A percentile compares a stretch with the other conserved stretches of the same genome.
Evolutionary conservation across 2,888 invertebrate genomes (phyloP).

Genomic region (Nysson spinosus): DNA sequence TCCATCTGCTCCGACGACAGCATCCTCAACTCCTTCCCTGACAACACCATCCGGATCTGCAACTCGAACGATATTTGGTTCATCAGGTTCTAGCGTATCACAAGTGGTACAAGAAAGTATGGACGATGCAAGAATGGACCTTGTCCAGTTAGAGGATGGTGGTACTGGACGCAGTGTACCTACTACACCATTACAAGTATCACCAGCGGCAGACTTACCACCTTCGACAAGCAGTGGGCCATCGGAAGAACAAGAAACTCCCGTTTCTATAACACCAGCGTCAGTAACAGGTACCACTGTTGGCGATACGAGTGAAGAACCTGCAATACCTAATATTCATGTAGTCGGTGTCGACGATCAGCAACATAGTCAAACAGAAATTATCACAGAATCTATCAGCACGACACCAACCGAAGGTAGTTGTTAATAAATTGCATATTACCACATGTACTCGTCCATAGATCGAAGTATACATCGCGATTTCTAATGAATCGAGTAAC

Average conservation of each 20-base stretch:
- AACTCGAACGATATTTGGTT: conserved; percentile 65
- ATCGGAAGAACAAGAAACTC: conserved; percentile 69
- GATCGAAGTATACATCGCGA: too few relatives aligned
- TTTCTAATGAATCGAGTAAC: too few relatives aligned
- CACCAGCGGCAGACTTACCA: conserved; percentile 77
- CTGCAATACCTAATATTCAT: conserved; percentile 63
- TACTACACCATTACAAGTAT: conserved; percentile 83
- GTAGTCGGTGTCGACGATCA: conserved; percentile 63
- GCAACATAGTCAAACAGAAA: conserved; percentile 65
- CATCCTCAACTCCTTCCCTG: conserved; percentile 67
- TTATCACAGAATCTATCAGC: conserved; percentile 67
- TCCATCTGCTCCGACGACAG: conserved; percentile 72
- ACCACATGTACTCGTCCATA: not conserved
- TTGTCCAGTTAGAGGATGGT: conserved; percentile 81
- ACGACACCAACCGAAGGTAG: conserved; percentile 68
- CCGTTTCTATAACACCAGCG: conserved; percentile 63
- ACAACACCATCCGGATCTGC: conserved; percentile 58
- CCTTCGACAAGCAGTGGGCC: conserved; percentile 69
- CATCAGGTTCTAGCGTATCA: conserved; percentile 72
- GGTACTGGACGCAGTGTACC: conserved; percentile 84
- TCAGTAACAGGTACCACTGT: conserved; percentile 61
- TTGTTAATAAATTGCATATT: conserved; percentile 4
- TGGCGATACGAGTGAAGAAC: conserved; percentile 64
- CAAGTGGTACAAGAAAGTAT: conserved; percentile 82
- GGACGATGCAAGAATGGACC: conserved; percentile 87